Evolutionary conservation across 2,797 vertebrate genomes (phyloP).

Genomic region (Malurus leucopterus): DNA sequence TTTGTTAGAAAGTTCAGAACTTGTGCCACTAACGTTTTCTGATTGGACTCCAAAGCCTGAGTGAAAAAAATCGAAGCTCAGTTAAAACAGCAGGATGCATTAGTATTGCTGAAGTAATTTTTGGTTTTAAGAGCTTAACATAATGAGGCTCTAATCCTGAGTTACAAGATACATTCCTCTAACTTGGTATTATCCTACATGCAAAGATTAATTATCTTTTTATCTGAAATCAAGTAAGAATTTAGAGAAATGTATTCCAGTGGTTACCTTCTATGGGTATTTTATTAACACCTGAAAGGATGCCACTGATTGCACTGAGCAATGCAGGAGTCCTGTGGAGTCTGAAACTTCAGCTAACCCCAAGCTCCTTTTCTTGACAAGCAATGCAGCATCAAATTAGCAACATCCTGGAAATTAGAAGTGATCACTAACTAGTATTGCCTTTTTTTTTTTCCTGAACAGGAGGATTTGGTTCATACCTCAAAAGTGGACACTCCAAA

Average conservation of each 20-base stretch:
- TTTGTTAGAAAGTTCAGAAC: background rate
- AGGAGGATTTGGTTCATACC: background rate
- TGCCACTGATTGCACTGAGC: background rate
- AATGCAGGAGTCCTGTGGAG: background rate
- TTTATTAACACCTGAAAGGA: background rate
- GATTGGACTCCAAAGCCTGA: background rate
- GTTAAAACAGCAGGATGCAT: background rate
- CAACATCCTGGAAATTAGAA: background rate
- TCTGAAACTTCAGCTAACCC: background rate
- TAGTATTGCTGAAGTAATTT: background rate
- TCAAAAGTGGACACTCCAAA: background rate
- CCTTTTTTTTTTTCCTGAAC: background rate
- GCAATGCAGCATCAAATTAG: background rate
- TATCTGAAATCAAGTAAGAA: background rate
- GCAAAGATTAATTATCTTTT: background rate
- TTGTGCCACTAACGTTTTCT: background rate
- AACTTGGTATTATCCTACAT: background rate
- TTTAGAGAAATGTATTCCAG: background rate
- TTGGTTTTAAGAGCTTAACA: background rate
- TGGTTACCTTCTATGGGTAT: background rate
- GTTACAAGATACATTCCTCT: background rate
- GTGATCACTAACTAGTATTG: background rate
- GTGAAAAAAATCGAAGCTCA: background rate
- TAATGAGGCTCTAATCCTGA: background rate
- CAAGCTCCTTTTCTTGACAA: background rate